These are phyloP conservation scores for Dipus sagitta DNA, from an alignment of 2,797 vertebrate species.

Conservation along the genomic window DNA sequence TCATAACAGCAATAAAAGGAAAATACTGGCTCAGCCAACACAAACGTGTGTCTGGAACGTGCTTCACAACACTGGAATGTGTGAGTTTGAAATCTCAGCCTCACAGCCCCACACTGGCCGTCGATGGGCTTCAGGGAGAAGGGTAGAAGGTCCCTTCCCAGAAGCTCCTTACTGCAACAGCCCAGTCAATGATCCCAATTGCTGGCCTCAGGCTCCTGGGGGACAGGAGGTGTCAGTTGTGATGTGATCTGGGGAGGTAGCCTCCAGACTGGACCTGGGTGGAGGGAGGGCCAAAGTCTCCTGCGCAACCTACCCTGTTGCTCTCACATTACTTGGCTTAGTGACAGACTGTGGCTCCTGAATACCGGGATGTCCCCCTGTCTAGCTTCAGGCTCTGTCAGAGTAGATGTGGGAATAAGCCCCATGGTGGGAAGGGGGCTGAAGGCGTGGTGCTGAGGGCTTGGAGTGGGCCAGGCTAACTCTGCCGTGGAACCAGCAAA, in stretches of 20 bases:
- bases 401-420: not conserved
- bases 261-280: not conserved
- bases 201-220: accelerated
- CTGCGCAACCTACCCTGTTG: accelerated
- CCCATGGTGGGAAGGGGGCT: accelerated
- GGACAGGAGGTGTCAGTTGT: accelerated
- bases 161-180: constrained; percentile 45
- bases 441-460: accelerated
- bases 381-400: not conserved
- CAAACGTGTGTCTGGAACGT: constrained; percentile 86
- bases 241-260: accelerated
- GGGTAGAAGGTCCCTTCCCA: constrained; percentile 33
- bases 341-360: not conserved
- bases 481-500: accelerated
- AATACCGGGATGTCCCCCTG: not conserved
- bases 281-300: not conserved
- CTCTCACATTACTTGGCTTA: accelerated
- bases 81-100: constrained; percentile 80
- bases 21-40: constrained; percentile 87
- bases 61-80: constrained; percentile 79
- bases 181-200: constrained; percentile 49
- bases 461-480: not conserved
- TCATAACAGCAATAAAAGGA: constrained; percentile 87
- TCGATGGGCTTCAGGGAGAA: constrained; percentile 63
- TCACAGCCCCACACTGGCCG: constrained; percentile 62